phyloP scores from a whole-genome alignment of 2,113 vertebrate genomes.

The Synchiropus splendidus region DNA sequence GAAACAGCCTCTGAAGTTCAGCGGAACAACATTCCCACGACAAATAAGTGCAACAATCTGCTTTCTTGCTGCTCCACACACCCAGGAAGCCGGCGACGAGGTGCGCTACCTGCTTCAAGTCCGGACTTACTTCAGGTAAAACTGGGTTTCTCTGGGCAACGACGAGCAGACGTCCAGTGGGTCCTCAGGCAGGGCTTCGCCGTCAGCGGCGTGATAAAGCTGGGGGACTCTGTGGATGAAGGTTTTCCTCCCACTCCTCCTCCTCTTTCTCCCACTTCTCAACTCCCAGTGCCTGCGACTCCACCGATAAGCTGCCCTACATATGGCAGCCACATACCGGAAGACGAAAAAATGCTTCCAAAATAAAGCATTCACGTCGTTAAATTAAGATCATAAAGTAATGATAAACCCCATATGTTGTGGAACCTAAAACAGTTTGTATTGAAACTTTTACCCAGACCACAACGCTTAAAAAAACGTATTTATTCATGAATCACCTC shows the following conservation, averaged over 20 bases:
- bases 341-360: accelerated
- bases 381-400: no score
- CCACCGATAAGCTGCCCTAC: neutral
- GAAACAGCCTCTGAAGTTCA: slow-evolving; percentile 26
- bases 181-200: slow-evolving; percentile 1
- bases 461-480: no score
- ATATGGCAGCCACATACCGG: neutral
- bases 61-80: slow-evolving; percentile 9
- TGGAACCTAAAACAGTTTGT: no score
- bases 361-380: slow-evolving; percentile 29
- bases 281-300: slow-evolving; percentile 10
- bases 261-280: slow-evolving; percentile 21
- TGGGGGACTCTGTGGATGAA: slow-evolving; percentile 11
- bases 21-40: slow-evolving; percentile 25
- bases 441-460: no score
- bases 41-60: slow-evolving; percentile 4
- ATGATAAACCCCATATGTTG: no score
- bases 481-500: no score
- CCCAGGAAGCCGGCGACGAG: slow-evolving; percentile 17
- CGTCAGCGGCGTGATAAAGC: no score
- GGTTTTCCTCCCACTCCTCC: slow-evolving; percentile 11
- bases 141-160: slow-evolving; percentile 3
- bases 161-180: neutral
- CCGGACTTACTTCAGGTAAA: no score
- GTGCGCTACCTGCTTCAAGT: neutral